phyloP scores from a whole-genome alignment of 2,888 invertebrate species.

The Drosophila demipolita region DNA sequence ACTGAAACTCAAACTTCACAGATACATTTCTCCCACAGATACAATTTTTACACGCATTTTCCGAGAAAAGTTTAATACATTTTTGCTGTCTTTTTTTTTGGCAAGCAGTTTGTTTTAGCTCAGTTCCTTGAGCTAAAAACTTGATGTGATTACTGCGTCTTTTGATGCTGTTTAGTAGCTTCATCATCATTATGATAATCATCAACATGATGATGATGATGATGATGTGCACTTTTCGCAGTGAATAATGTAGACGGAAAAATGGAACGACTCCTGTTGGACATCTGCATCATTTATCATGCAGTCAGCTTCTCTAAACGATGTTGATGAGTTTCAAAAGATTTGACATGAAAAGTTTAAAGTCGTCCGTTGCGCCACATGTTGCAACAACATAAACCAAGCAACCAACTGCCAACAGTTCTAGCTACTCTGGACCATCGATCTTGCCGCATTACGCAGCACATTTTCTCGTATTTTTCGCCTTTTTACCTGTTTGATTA shows the following conservation, averaged over 20 bases:
- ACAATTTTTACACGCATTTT: slow-evolving; percentile 13
- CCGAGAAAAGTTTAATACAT: slow-evolving; percentile 19
- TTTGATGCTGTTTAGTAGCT: slow-evolving; percentile 28
- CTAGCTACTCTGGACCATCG: slow-evolving; percentile 19
- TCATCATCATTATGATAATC: slow-evolving; percentile 14
- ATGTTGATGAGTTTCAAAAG: slow-evolving; percentile 51
- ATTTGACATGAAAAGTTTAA: slow-evolving; percentile 55
- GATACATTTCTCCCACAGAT: slow-evolving; percentile 1
- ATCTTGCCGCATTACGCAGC: slow-evolving; percentile 36
- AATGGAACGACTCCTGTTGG: slow-evolving; percentile 16
- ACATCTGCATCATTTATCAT: slow-evolving; percentile 61
- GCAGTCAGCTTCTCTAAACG: slow-evolving; percentile 29
- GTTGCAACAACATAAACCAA: slow-evolving; percentile 10
- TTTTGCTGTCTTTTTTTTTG: slow-evolving; percentile 2
- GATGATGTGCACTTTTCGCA: slow-evolving; percentile 58
- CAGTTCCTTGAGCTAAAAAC: slow-evolving; percentile 25
- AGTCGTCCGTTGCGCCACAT: slow-evolving; percentile 22
- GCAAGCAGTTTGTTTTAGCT: slow-evolving; percentile 6
- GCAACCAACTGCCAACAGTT: slow-evolving; percentile 1
- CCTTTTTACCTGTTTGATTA: slow-evolving; percentile 13
- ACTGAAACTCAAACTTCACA: slow-evolving; percentile 4
- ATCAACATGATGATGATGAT: slow-evolving; percentile 32
- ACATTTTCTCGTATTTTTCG: slow-evolving; percentile 1
- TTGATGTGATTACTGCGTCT: slow-evolving; percentile 37
- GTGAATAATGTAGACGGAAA: slow-evolving; percentile 2